Conservation (phyloP, 2,113 vertebrate genomes). For the Pandion haliaetus region DNA sequence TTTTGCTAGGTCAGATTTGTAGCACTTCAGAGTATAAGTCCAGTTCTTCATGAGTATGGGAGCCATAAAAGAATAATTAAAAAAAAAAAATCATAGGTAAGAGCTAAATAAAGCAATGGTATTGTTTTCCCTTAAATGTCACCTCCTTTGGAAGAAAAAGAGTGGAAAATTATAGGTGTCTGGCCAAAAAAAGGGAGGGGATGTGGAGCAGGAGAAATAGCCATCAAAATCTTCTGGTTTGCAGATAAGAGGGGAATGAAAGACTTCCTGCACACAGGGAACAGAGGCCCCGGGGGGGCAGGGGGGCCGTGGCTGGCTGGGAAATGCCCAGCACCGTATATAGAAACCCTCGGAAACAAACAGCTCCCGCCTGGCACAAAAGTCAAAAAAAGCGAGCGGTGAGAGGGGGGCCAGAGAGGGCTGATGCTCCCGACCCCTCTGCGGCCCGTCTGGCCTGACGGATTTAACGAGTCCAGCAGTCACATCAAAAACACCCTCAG, state of each 20-base stretch:
- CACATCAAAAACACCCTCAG: slow-evolving; percentile 42
- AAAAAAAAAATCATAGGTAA: not conserved
- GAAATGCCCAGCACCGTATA: not conserved
- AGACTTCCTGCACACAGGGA: slow-evolving; percentile 12
- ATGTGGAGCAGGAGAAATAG: not conserved
- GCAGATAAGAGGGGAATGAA: slow-evolving; percentile 35
- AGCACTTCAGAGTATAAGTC: not conserved
- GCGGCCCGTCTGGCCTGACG: not conserved
- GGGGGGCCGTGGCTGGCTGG: not conserved
- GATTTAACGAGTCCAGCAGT: not conserved
- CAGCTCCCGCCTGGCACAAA: not conserved
- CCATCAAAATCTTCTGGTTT: slow-evolving; percentile 15
- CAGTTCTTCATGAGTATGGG: not conserved
- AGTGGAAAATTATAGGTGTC: not conserved
- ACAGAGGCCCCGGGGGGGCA: not conserved
- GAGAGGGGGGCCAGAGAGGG: not conserved
- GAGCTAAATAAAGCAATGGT: not conserved
- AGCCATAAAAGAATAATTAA: not conserved
- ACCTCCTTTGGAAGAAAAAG: not conserved
- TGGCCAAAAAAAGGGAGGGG: not conserved
- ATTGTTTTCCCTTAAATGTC: slow-evolving; percentile 14
- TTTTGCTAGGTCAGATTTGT: not conserved
- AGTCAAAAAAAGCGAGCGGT: not conserved
- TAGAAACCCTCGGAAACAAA: not conserved
- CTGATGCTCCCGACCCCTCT: not conserved